These are phyloP conservation scores for Thalpophila matura DNA, from an alignment of 2,888 invertebrate genomes.

Conservation along the genomic window DNA sequence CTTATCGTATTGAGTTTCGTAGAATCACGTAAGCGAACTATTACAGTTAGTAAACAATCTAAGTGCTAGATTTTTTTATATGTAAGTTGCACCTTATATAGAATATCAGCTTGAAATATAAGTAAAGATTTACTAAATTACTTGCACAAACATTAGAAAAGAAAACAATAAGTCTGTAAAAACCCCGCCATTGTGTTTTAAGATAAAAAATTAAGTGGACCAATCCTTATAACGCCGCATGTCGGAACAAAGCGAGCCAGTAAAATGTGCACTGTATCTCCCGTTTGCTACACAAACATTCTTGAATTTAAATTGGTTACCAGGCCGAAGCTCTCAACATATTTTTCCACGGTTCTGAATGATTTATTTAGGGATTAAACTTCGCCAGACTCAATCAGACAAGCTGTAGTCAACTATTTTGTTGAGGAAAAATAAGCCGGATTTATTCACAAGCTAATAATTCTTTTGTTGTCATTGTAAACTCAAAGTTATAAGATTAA, in stretches of 20 bases:
- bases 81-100: not conserved
- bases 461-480: conserved; percentile 4
- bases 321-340: conserved; percentile 57
- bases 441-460: not conserved
- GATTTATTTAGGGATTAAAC: conserved; percentile 68
- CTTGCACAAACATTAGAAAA: conserved; percentile 24
- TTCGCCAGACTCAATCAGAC: conserved; percentile 56
- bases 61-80: not conserved
- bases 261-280: conserved; percentile 57
- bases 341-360: conserved; percentile 63
- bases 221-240: conserved; percentile 34
- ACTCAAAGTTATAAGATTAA: conserved; percentile 7
- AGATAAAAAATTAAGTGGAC: conserved; percentile 44
- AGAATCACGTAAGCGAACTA: conserved; percentile 12
- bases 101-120: conserved; percentile 4
- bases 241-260: conserved; percentile 43
- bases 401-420: conserved; percentile 23
- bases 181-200: conserved; percentile 28
- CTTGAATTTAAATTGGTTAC: conserved; percentile 69
- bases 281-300: conserved; percentile 52
- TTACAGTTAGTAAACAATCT: conserved; percentile 19
- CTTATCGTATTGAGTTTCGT: conserved; percentile 20
- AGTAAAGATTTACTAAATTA: conserved; percentile 4
- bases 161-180: conserved; percentile 35
- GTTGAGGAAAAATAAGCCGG: conserved; percentile 17